Percentiles rank a stretch among this genome's conserved stretches.
phyloP scores from a whole-genome alignment of 2,113 vertebrate genomes.

The Grammomys surdaster region DNA sequence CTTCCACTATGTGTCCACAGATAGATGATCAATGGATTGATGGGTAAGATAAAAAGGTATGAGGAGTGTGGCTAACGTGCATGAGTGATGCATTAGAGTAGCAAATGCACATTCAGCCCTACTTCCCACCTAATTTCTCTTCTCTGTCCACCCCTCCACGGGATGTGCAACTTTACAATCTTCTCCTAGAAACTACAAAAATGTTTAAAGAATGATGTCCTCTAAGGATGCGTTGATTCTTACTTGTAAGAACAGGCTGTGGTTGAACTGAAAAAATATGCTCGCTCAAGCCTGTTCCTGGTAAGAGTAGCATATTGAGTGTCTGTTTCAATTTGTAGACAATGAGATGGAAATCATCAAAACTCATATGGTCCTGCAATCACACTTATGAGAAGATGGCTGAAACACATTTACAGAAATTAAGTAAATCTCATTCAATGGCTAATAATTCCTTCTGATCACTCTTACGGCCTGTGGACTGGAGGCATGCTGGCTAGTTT shows the following conservation, averaged over 20 bases:
- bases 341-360: neutral
- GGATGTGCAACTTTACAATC: neutral
- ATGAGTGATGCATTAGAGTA: neutral
- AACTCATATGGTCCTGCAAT: neutral
- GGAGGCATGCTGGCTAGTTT: neutral
- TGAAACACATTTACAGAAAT: neutral
- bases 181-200: neutral
- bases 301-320: neutral
- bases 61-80: neutral
- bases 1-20: neutral
- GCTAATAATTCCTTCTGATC: neutral
- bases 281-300: neutral
- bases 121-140: neutral
- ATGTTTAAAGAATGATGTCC: neutral
- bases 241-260: neutral
- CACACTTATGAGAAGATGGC: neutral
- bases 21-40: neutral
- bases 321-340: neutral
- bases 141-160: neutral
- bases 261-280: neutral
- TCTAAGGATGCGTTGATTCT: neutral
- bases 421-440: neutral
- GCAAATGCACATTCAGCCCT: neutral
- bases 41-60: neutral
- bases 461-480: neutral